phyloP scores from a whole-genome alignment of 2,113 vertebrate species.

The Ophiodon elongatus region DNA sequence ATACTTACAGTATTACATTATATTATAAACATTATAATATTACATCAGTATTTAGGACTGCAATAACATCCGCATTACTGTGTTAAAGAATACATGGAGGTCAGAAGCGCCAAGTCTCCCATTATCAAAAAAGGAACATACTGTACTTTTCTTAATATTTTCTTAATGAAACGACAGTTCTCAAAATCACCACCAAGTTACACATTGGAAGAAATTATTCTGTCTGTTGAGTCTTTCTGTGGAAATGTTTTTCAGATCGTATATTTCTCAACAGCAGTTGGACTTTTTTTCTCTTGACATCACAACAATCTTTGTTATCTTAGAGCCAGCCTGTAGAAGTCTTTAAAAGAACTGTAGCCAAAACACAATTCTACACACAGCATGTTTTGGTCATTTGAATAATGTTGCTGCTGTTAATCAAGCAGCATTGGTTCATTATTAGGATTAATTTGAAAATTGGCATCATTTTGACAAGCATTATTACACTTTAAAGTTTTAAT shows the following conservation, averaged over 20 bases:
- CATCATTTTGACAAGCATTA: background rate
- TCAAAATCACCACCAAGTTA: conserved; percentile 7
- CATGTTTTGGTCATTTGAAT: background rate
- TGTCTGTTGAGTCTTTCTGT: background rate
- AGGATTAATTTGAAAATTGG: background rate
- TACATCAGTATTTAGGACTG: background rate
- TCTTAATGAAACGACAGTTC: background rate
- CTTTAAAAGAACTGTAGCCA: background rate
- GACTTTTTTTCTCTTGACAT: background rate
- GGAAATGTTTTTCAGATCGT: background rate
- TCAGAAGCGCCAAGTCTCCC: background rate
- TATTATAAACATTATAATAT: no score
- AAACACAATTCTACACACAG: background rate
- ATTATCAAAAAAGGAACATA: background rate
- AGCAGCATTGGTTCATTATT: background rate
- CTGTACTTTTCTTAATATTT: background rate
- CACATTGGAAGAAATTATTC: background rate
- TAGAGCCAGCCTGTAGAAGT: background rate
- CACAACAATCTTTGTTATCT: background rate
- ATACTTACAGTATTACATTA: no score
- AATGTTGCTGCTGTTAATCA: background rate
- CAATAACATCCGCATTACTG: background rate
- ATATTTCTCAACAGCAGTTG: conserved; percentile 3
- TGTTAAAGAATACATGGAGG: background rate
- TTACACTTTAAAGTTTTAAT: background rate